phyloP scores from a whole-genome alignment of 2,113 vertebrate genomes.

The Phasianus colchicus region DNA sequence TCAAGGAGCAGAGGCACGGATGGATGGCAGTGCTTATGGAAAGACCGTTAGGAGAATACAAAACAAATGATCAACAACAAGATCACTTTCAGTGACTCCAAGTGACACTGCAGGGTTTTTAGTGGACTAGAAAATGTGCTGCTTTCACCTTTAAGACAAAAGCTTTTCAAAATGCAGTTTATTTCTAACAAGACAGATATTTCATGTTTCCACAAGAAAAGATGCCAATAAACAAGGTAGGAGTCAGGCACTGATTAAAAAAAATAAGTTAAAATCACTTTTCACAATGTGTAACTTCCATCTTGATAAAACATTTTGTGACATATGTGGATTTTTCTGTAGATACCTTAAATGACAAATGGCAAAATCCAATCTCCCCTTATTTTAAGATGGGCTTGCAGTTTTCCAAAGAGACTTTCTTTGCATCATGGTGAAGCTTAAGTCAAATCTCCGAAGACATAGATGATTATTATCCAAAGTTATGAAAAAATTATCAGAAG shows the following conservation, averaged over 20 bases:
- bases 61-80: background rate
- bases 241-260: background rate
- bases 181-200: background rate
- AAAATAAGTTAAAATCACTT: background rate
- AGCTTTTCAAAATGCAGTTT: background rate
- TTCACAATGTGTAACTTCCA: background rate
- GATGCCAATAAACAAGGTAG: background rate
- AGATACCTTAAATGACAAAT: background rate
- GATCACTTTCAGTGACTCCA: background rate
- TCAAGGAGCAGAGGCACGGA: too few species aligned
- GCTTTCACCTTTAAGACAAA: background rate
- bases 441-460: background rate
- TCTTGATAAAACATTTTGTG: background rate
- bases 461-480: background rate
- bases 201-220: background rate
- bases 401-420: background rate
- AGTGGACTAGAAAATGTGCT: accelerated
- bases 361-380: background rate
- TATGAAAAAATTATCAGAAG: background rate
- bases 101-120: accelerated
- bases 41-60: background rate
- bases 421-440: background rate
- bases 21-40: background rate
- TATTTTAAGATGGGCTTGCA: background rate
- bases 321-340: background rate